A percentile compares a stretch with the other conserved stretches of the same genome.
These are phyloP conservation scores for Sarcophaga subvicina DNA, from an alignment of 2,888 invertebrate species.

Conservation along the genomic window DNA sequence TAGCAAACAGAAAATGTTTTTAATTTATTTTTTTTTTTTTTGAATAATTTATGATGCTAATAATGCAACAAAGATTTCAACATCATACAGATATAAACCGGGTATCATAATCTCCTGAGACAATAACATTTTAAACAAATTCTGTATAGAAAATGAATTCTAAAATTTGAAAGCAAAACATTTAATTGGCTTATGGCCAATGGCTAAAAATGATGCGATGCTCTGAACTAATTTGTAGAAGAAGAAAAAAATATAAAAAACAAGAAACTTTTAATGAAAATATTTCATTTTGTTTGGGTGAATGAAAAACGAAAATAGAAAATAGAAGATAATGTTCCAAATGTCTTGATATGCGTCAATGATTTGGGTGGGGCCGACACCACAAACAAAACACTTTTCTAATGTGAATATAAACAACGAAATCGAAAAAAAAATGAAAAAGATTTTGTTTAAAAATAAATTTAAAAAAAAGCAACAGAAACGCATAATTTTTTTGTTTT, in stretches of 20 bases:
- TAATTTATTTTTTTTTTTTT: neutral
- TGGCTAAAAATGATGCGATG: constrained; percentile 13
- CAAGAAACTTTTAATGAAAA: neutral
- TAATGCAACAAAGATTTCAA: constrained; percentile 15
- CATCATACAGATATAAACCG: neutral
- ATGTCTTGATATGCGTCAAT: constrained; percentile 60
- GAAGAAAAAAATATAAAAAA: neutral
- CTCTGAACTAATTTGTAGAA: constrained; percentile 30
- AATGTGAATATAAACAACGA: neutral
- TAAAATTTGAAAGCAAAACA: constrained; percentile 43
- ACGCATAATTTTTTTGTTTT: neutral
- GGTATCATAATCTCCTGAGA: neutral
- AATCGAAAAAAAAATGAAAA: neutral
- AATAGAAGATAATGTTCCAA: constrained; percentile 47
- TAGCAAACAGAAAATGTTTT: too few relatives aligned
- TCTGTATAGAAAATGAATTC: neutral
- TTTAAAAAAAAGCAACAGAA: neutral
- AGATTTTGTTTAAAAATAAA: neutral
- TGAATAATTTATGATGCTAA: constrained; percentile 24
- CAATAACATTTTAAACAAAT: neutral
- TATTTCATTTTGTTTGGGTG: constrained; percentile 35
- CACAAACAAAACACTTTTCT: constrained; percentile 25
- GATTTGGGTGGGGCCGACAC: constrained; percentile 66
- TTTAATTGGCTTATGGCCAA: constrained; percentile 46
- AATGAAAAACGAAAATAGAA: constrained; percentile 15